These are phyloP conservation scores for Babylonia areolata DNA, from an alignment of 1,140 invertebrate genomes.

Conservation along the genomic window DNA sequence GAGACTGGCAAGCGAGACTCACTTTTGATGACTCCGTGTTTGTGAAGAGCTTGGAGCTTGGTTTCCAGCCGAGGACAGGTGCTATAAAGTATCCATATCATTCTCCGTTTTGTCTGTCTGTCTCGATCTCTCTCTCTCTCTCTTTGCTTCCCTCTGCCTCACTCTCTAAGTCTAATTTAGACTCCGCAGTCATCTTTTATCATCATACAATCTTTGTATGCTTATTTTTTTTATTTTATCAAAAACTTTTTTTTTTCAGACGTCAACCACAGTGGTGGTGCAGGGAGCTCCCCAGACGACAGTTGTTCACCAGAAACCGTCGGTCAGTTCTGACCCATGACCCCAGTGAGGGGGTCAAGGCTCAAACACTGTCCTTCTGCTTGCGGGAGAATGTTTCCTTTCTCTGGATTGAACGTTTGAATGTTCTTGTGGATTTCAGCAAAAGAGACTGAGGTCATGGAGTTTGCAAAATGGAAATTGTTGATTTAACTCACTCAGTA, in stretches of 20 bases:
- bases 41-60: too few relatives aligned
- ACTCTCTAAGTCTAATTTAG: too few relatives aligned
- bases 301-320: constrained; percentile 32
- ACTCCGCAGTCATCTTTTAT: too few relatives aligned
- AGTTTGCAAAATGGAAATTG: background rate
- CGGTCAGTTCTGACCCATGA: background rate
- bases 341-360: too few relatives aligned
- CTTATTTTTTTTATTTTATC: background rate
- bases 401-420: background rate
- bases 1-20: too few relatives aligned
- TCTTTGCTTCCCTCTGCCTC: too few relatives aligned
- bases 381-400: background rate
- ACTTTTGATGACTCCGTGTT: too few relatives aligned
- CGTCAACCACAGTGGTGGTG: constrained; percentile 26
- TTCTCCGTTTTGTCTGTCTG: background rate
- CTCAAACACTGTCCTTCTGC: background rate
- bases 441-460: background rate
- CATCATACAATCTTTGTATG: background rate
- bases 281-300: background rate
- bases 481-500: too few relatives aligned
- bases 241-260: background rate
- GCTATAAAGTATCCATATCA: background rate
- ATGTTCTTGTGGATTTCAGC: background rate
- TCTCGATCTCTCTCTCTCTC: too few relatives aligned
- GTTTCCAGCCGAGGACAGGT: background rate